phyloP scores from a whole-genome alignment of 2,888 invertebrate species.

The Neocrepidodera transversa region DNA sequence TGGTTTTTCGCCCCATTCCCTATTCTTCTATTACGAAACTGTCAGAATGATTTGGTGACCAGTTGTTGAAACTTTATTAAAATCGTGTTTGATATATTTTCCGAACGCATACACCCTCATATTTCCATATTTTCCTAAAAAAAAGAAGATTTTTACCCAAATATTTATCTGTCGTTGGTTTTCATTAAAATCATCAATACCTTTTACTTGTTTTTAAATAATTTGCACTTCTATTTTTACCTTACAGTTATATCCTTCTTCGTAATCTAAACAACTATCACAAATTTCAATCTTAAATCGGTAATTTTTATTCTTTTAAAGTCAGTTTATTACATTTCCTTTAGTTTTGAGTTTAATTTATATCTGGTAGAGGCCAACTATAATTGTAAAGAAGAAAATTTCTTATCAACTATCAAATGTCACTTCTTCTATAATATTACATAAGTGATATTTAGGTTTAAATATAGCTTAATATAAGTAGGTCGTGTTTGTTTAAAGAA shows the following conservation, averaged over 20 bases:
- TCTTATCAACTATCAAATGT: no score
- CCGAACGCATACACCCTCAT: not conserved
- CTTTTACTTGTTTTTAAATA: no score
- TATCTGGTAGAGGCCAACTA: no score
- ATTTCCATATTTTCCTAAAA: no score
- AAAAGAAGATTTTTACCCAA: no score
- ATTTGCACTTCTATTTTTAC: not conserved
- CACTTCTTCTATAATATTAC: no score
- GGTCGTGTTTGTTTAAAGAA: no score
- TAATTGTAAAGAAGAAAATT: no score
- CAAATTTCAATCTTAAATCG: not conserved
- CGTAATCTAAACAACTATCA: not conserved
- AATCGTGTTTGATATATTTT: slow-evolving; percentile 32
- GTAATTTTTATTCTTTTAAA: not conserved
- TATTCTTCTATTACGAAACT: slow-evolving; percentile 41
- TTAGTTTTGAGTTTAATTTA: not conserved
- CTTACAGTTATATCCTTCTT: not conserved
- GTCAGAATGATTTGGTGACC: slow-evolving; percentile 50
- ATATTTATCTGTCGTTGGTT: no score
- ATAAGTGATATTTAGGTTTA: no score
- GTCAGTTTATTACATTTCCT: not conserved
- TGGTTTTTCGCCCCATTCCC: slow-evolving; percentile 38
- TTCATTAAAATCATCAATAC: no score
- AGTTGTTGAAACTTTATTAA: slow-evolving; percentile 42
- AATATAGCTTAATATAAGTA: no score